These are phyloP conservation scores for Dendropsophus ebraccatus DNA, from an alignment of 2,113 vertebrate genomes.

Conservation along the genomic window DNA sequence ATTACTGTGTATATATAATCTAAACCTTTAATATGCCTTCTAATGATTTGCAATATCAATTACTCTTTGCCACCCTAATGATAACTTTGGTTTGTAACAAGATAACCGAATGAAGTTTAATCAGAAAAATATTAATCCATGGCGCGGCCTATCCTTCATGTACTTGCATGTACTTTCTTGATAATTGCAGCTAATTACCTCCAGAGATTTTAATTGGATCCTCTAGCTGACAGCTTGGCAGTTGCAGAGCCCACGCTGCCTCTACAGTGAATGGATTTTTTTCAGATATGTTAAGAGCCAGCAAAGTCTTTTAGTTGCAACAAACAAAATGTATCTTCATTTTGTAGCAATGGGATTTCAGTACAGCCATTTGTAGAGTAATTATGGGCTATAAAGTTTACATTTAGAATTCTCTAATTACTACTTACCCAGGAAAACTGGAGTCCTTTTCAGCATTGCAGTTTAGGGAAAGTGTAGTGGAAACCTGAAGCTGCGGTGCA, in stretches of 20 bases:
- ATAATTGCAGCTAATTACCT: slow-evolving; percentile 53
- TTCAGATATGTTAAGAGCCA: slow-evolving; percentile 13
- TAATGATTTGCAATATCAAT: slow-evolving; percentile 17
- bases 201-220: slow-evolving; percentile 52
- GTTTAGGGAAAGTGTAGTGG: background rate
- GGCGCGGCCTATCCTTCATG: slow-evolving; percentile 25
- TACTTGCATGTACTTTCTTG: slow-evolving; percentile 45
- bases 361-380: slow-evolving; percentile 10
- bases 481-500: background rate
- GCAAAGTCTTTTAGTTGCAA: slow-evolving; percentile 33
- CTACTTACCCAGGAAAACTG: background rate
- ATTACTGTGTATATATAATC: background rate
- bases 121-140: slow-evolving; percentile 53
- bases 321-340: slow-evolving; percentile 32
- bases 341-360: background rate
- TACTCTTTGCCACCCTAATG: background rate
- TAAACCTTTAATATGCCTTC: background rate
- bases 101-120: slow-evolving; percentile 33
- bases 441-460: background rate
- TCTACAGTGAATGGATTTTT: slow-evolving; percentile 35
- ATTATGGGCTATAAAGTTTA: slow-evolving; percentile 18
- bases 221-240: slow-evolving; percentile 48
- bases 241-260: slow-evolving; percentile 36
- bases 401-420: slow-evolving; percentile 24
- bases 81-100: slow-evolving; percentile 39